phyloP scores from a whole-genome alignment of 2,113 vertebrate genomes.

The Anoura caudifer region DNA sequence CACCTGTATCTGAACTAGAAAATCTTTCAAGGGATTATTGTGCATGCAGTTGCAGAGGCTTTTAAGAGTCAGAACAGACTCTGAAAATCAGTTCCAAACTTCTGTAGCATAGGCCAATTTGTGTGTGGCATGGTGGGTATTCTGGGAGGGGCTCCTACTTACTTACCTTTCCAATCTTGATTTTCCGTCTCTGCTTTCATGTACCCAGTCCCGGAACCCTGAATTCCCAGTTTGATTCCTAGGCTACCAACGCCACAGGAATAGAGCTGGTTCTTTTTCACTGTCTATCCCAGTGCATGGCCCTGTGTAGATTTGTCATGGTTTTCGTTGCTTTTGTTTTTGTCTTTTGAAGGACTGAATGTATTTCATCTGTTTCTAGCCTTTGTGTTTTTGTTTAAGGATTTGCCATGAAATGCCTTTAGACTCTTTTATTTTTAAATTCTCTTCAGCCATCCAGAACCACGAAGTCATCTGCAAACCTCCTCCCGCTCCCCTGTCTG shows the following conservation, averaged over 20 bases:
- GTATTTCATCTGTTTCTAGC: not conserved
- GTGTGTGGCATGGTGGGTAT: not conserved
- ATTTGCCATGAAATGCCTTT: not conserved
- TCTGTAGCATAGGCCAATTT: not conserved
- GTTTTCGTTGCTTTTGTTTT: not conserved
- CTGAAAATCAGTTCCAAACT: constrained; percentile 22
- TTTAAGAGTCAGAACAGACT: not conserved
- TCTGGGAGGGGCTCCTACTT: not conserved
- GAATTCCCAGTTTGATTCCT: not conserved
- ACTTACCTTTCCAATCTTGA: not conserved
- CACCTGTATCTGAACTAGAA: not conserved
- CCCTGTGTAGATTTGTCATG: no score
- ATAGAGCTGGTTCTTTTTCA: not conserved
- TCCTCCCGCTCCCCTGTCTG: fast-evolving
- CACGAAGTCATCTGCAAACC: not conserved
- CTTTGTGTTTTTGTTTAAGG: not conserved
- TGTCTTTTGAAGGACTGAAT: not conserved
- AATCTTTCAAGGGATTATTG: not conserved
- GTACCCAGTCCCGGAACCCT: not conserved
- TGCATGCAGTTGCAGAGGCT: not conserved
- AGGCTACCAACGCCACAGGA: fast-evolving
- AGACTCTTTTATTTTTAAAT: not conserved
- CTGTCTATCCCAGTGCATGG: fast-evolving
- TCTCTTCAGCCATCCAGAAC: not conserved
- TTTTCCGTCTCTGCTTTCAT: not conserved